Conservation (phyloP, 2,113 vertebrate species). For the Platichthys stellatus region DNA sequence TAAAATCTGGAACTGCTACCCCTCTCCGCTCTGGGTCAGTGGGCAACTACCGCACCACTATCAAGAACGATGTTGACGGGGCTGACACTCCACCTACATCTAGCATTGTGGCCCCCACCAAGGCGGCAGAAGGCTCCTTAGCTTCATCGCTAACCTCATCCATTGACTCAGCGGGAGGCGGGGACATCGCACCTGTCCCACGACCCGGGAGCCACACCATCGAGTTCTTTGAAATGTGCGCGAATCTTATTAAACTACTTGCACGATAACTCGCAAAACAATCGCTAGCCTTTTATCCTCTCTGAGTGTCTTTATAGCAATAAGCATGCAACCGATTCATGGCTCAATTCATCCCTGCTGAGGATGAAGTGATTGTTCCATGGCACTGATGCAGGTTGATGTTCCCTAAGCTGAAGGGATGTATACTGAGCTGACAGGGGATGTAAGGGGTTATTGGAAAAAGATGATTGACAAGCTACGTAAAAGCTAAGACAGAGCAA, state of each 20-base stretch:
- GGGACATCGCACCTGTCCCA: slow-evolving; percentile 77
- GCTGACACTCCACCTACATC: slow-evolving; percentile 80
- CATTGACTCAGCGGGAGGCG: slow-evolving; percentile 89
- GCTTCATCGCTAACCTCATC: slow-evolving; percentile 93
- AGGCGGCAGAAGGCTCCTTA: slow-evolving; percentile 87
- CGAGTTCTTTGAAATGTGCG: slow-evolving; percentile 99
- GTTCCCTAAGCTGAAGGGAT: slow-evolving; percentile 70
- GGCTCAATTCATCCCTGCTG: slow-evolving; percentile 87
- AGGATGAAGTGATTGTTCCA: slow-evolving; percentile 85
- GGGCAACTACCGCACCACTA: slow-evolving; percentile 88
- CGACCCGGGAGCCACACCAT: slow-evolving; percentile 98
- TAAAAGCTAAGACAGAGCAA: slow-evolving; percentile 65
- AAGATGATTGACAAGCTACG: slow-evolving; percentile 69
- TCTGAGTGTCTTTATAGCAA: slow-evolving; percentile 93
- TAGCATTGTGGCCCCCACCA: slow-evolving; percentile 75
- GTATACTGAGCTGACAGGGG: slow-evolving; percentile 58
- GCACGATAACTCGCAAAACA: slow-evolving; percentile 89
- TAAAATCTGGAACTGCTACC: slow-evolving; percentile 92
- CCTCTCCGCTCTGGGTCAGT: slow-evolving; percentile 93
- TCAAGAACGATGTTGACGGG: slow-evolving; percentile 88
- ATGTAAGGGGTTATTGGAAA: slow-evolving; percentile 59
- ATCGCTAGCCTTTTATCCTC: slow-evolving; percentile 81
- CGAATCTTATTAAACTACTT: slow-evolving; percentile 99
- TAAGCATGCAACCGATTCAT: slow-evolving; percentile 93
- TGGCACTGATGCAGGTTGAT: slow-evolving; percentile 84